These are phyloP conservation scores for Oophaga sylvatica DNA, from an alignment of 2,797 vertebrate species.

Conservation along the genomic window DNA sequence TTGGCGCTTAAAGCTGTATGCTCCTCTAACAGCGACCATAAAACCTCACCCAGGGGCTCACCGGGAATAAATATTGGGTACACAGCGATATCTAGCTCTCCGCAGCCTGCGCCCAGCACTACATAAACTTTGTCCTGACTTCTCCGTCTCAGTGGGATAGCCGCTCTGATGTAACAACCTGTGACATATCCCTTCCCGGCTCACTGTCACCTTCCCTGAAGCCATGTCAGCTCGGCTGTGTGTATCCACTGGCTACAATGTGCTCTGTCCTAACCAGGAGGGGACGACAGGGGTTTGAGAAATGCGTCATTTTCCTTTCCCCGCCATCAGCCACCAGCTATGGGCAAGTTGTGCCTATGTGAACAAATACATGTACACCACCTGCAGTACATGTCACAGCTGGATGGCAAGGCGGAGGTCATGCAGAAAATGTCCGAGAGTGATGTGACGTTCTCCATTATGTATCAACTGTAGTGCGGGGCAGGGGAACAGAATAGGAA, in stretches of 20 bases:
- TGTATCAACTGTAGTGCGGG: background rate
- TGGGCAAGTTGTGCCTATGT: background rate
- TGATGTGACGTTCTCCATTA: too few relatives aligned
- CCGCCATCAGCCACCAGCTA: constrained; percentile 23
- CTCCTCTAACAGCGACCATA: constrained; percentile 13
- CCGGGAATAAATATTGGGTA: constrained; percentile 29
- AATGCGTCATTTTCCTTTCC: constrained; percentile 18
- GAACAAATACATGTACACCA: constrained; percentile 7
- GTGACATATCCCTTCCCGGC: constrained; percentile 44
- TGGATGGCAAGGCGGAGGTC: background rate
- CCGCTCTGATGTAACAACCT: constrained; percentile 63
- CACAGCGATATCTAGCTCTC: background rate
- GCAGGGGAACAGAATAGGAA: background rate
- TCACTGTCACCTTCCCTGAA: constrained; percentile 71
- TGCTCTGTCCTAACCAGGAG: constrained; percentile 45
- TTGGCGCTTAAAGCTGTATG: background rate
- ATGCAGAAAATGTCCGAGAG: background rate
- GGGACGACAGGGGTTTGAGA: constrained; percentile 62
- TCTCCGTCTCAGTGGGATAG: constrained; percentile 73
- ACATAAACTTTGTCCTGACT: constrained; percentile 65
- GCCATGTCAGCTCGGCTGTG: constrained; percentile 66
- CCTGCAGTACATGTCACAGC: background rate
- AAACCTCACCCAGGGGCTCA: constrained; percentile 32
- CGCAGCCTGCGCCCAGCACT: background rate
- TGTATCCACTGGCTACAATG: constrained; percentile 58